These are phyloP conservation scores for Saccopteryx leptura DNA, from an alignment of 2,113 vertebrate genomes.

Conservation along the genomic window DNA sequence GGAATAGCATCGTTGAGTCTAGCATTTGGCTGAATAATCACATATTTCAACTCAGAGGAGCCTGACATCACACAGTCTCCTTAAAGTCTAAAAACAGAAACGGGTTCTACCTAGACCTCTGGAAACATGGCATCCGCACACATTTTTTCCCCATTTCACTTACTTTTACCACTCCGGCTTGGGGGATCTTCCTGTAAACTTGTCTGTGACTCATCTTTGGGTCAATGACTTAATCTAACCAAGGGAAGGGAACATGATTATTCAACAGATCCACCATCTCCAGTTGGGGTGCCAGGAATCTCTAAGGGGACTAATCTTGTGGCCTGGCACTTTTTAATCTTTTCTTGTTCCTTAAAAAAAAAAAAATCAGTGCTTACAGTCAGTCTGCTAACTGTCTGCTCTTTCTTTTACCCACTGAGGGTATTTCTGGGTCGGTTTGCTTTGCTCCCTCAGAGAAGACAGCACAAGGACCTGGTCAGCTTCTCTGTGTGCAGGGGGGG, in stretches of 20 bases:
- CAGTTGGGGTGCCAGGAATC: conserved; percentile 48
- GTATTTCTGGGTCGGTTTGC: conserved; percentile 66
- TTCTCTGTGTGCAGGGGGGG: background rate
- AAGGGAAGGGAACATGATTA: conserved; percentile 67
- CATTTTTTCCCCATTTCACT: conserved; percentile 80
- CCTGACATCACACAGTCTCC: background rate
- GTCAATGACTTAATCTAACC: conserved; percentile 76
- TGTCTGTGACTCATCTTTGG: conserved; percentile 66
- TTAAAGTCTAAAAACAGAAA: conserved; percentile 26
- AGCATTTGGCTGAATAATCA: background rate
- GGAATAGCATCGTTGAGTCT: background rate
- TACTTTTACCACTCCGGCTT: conserved; percentile 68
- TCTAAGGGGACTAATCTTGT: conserved; percentile 43
- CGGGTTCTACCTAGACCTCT: background rate
- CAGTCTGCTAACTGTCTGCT: background rate
- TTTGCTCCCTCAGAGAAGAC: conserved; percentile 68
- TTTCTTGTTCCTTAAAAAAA: conserved; percentile 42
- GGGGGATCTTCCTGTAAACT: conserved; percentile 67
- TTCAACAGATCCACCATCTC: conserved; percentile 72
- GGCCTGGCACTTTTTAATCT: conserved; percentile 68
- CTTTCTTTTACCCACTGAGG: conserved; percentile 62
- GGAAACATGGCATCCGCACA: conserved; percentile 64
- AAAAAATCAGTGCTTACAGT: background rate
- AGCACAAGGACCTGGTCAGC: background rate
- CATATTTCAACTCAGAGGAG: background rate